Conservation (phyloP, 2,888 invertebrate genomes). For the Phortica okadai region DNA sequence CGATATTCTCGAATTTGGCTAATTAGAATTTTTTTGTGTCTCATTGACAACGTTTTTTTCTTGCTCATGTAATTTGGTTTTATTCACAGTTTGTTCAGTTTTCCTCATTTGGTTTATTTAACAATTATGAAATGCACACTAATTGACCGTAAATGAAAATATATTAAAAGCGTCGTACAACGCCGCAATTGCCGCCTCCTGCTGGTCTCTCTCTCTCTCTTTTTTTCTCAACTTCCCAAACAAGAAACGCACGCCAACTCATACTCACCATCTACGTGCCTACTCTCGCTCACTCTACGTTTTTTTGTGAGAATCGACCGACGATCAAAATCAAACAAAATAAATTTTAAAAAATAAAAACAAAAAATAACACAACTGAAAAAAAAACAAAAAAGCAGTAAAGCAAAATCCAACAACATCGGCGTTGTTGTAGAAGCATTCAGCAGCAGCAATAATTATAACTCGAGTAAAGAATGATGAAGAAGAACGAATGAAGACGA, state of each 20-base stretch:
- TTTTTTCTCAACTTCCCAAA: too few relatives aligned
- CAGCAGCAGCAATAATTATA: slow-evolving; percentile 70
- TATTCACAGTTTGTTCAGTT: slow-evolving; percentile 58
- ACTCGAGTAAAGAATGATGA: slow-evolving; percentile 54
- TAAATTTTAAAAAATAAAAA: slow-evolving; percentile 35
- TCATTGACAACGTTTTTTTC: slow-evolving; percentile 21
- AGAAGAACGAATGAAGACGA: slow-evolving; percentile 40
- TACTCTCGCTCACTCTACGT: neutral
- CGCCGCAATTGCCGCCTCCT: too few relatives aligned
- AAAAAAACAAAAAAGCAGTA: slow-evolving; percentile 57
- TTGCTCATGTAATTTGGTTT: slow-evolving; percentile 37
- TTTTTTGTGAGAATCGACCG: too few relatives aligned
- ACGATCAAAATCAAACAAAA: slow-evolving; percentile 8
- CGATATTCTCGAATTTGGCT: slow-evolving; percentile 30
- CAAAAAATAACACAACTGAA: slow-evolving; percentile 47
- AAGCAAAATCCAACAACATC: slow-evolving; percentile 30
- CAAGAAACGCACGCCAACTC: slow-evolving; percentile 14
- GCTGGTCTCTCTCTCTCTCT: too few relatives aligned
- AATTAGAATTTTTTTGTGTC: slow-evolving; percentile 39
- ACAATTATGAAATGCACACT: slow-evolving; percentile 74
- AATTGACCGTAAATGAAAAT: slow-evolving; percentile 71
- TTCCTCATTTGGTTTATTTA: neutral
- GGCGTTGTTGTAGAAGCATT: slow-evolving; percentile 36
- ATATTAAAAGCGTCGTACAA: slow-evolving; percentile 39
- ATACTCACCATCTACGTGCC: neutral